Evolutionary conservation across 2,797 vertebrate species (phyloP).

Genomic region (Takifugu rubripes): DNA sequence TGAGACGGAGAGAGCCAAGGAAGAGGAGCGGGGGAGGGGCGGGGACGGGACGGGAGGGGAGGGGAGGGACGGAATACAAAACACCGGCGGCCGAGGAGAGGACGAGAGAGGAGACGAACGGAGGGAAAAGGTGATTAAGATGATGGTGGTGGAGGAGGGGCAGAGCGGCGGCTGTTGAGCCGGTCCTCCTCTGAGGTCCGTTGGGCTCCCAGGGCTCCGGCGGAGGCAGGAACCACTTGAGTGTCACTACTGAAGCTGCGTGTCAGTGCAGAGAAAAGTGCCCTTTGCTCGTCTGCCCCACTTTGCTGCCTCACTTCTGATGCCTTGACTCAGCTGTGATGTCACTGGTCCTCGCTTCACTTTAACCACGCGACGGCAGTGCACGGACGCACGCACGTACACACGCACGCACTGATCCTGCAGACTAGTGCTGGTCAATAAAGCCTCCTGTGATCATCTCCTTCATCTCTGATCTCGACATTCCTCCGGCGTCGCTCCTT

Average conservation of each 20-base stretch:
- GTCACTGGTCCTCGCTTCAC: constrained; percentile 18
- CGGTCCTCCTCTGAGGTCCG: constrained; percentile 27
- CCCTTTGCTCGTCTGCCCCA: constrained; percentile 25
- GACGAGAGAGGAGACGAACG: constrained; percentile 33
- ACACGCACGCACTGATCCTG: too few species aligned
- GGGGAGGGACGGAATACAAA: constrained; percentile 61
- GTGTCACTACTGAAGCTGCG: constrained; percentile 26
- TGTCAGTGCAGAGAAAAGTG: constrained; percentile 40
- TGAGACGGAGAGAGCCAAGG: constrained; percentile 57
- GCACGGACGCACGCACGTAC: constrained; percentile 18
- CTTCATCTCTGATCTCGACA: constrained; percentile 37
- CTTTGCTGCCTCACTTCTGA: constrained; percentile 36
- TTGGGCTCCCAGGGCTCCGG: constrained; percentile 23
- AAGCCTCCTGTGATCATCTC: neutral
- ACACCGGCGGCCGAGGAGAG: constrained; percentile 43
- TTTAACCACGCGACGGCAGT: constrained; percentile 35
- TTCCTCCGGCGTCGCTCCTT: constrained; percentile 54
- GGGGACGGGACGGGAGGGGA: constrained; percentile 31
- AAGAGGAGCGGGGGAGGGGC: constrained; percentile 37
- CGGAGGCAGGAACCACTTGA: constrained; percentile 39
- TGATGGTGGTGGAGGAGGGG: constrained; percentile 24
- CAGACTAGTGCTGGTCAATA: too few species aligned
- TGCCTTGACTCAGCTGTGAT: constrained; percentile 33
- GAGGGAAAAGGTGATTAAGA: constrained; percentile 48
- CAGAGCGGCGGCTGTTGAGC: constrained; percentile 18